Evolutionary conservation across 2,113 vertebrate genomes (phyloP).

Genomic region (Anser brachyrhynchus): DNA sequence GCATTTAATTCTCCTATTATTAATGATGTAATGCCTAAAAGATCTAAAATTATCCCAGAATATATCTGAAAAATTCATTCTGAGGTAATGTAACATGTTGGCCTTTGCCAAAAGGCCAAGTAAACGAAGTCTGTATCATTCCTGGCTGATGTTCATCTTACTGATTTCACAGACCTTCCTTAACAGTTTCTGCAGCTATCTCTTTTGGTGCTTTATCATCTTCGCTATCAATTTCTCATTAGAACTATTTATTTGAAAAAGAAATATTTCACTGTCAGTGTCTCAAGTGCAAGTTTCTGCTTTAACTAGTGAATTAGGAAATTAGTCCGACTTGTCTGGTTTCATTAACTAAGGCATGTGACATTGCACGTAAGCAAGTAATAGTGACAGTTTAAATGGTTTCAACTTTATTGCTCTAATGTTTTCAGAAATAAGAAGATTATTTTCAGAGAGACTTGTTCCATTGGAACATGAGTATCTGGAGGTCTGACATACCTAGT

Average conservation of each 20-base stretch:
- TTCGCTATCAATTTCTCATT: background rate
- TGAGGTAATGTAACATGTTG: background rate
- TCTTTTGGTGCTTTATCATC: background rate
- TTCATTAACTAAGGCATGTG: background rate
- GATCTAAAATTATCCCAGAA: background rate
- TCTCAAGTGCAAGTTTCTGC: background rate
- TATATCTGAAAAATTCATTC: background rate
- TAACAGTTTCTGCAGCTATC: background rate
- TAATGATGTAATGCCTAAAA: background rate
- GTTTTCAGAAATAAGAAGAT: background rate
- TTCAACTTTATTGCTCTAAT: background rate
- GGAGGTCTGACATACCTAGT: background rate
- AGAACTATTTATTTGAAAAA: background rate
- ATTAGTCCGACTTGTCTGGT: background rate
- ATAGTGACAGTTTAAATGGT: background rate
- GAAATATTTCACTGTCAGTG: background rate
- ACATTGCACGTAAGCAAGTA: background rate
- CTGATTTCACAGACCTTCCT: background rate
- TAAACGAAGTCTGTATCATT: background rate
- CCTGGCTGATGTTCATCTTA: background rate
- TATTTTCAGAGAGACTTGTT: background rate
- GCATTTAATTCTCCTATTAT: background rate
- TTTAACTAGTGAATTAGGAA: background rate
- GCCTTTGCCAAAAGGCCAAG: background rate
- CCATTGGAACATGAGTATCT: background rate